Conservation (phyloP, 1,140 invertebrate species). For the Zophobas morio region DNA sequence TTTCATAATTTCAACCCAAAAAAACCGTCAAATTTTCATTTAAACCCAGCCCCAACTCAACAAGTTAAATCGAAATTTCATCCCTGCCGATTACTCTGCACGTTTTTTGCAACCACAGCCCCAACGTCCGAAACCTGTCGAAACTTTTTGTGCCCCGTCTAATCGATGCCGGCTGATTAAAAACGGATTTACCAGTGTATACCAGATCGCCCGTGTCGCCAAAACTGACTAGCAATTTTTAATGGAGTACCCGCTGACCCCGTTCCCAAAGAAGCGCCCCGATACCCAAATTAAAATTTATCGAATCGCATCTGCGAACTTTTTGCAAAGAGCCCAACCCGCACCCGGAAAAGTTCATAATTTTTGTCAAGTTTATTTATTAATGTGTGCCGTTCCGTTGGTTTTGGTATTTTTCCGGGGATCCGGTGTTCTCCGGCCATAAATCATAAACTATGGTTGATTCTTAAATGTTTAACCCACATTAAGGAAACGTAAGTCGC, state of each 20-base stretch:
- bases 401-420: constrained; percentile 3
- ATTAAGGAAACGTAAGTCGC: constrained; percentile 19
- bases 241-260: constrained; percentile 23
- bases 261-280: not conserved
- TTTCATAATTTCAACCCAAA: no score
- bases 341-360: not conserved
- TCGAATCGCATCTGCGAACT: constrained; percentile 3
- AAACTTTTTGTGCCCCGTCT: no score
- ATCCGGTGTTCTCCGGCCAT: not conserved
- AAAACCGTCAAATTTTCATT: no score
- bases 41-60: no score
- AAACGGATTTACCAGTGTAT: constrained; percentile 19
- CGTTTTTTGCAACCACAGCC: no score
- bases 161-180: constrained; percentile 20
- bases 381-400: not conserved
- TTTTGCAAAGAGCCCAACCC: constrained; percentile 5
- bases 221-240: constrained; percentile 27
- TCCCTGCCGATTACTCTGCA: no score
- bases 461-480: constrained; percentile 8
- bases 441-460: constrained; percentile 25
- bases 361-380: constrained; percentile 8
- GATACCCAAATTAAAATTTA: not conserved
- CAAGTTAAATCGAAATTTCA: no score
- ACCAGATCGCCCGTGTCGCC: constrained; percentile 16
- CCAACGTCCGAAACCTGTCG: no score